Evolutionary conservation across 1,140 invertebrate species (phyloP).

Genomic region (Hydropsyche tenuis): DNA sequence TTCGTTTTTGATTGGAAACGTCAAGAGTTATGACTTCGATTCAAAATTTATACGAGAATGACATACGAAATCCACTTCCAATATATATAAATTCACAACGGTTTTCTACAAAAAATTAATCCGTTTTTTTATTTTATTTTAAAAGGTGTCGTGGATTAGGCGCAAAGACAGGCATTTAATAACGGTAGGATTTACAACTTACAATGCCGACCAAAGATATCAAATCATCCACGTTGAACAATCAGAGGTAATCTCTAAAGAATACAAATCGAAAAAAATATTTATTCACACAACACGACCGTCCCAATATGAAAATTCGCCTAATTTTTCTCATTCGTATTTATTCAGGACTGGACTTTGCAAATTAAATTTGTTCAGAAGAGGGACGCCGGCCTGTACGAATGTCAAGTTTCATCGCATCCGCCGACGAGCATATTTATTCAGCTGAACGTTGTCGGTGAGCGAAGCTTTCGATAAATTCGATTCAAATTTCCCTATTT

Average conservation of each 20-base stretch:
- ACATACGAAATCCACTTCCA: too few species aligned
- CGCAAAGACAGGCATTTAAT: constrained; percentile 60
- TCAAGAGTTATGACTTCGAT: too few species aligned
- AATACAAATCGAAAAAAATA: too few species aligned
- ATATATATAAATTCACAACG: background rate
- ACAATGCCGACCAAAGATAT: constrained; percentile 61
- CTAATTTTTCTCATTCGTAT: background rate
- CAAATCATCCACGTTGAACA: constrained; percentile 50
- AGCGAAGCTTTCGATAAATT: constrained; percentile 62
- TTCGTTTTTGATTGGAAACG: too few species aligned
- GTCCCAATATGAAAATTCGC: too few species aligned
- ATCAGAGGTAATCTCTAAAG: constrained; percentile 49
- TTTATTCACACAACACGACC: too few species aligned
- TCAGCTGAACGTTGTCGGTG: constrained; percentile 82
- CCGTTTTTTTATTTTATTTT: background rate
- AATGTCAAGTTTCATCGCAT: constrained; percentile 88
- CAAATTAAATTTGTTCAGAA: constrained; percentile 83
- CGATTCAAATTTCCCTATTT: constrained; percentile 12
- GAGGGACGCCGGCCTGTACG: constrained; percentile 81
- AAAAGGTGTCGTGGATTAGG: constrained; percentile 56
- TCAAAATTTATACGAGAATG: too few species aligned
- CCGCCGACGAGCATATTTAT: constrained; percentile 85
- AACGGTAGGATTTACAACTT: constrained; percentile 60
- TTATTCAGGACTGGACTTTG: constrained; percentile 78
- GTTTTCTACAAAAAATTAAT: background rate